A percentile compares a stretch with the other conserved stretches of the same genome.
phyloP scores from a whole-genome alignment of 1,140 invertebrate species.

The Epicauta chinensis region DNA sequence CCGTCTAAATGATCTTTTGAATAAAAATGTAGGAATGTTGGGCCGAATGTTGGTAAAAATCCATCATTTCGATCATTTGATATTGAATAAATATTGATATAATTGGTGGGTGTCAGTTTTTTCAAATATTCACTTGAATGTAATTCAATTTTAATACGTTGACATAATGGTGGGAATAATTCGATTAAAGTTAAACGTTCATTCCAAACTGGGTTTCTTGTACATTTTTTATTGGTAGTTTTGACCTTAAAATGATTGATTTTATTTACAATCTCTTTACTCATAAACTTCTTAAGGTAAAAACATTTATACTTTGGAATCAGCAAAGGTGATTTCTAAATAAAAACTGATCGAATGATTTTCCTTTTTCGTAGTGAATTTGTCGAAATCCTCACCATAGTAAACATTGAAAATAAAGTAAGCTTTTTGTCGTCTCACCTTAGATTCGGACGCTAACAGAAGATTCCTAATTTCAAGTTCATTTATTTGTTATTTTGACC shows the following conservation, averaged over 20 bases:
- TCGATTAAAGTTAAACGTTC: slow-evolving; percentile 46
- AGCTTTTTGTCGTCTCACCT: slow-evolving; percentile 54
- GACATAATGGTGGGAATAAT: slow-evolving; percentile 46
- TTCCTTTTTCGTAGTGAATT: slow-evolving; percentile 48
- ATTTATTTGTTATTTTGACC: not conserved
- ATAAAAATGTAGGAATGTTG: slow-evolving; percentile 67
- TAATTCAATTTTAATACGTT: slow-evolving; percentile 44
- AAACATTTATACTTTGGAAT: slow-evolving; percentile 38
- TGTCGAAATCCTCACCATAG: slow-evolving; percentile 57
- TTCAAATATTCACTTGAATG: slow-evolving; percentile 22
- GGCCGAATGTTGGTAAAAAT: slow-evolving; percentile 69
- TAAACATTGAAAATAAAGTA: slow-evolving; percentile 59
- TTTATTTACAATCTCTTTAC: not conserved
- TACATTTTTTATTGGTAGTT: slow-evolving; percentile 41
- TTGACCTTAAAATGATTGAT: slow-evolving; percentile 33
- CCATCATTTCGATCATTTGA: slow-evolving; percentile 34
- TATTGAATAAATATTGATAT: slow-evolving; percentile 41
- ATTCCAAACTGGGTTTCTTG: slow-evolving; percentile 41
- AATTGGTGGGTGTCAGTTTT: slow-evolving; percentile 3
- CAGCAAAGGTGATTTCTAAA: slow-evolving; percentile 44
- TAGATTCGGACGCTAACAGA: slow-evolving; percentile 57
- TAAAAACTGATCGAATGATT: slow-evolving; percentile 8
- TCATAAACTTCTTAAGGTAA: not conserved
- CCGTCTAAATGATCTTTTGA: slow-evolving; percentile 45
- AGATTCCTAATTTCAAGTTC: slow-evolving; percentile 56